Percentiles rank a stretch among this genome's conserved stretches.
Conservation (phyloP, 2,888 invertebrate genomes). For the Apomyelois bistriatella region DNA sequence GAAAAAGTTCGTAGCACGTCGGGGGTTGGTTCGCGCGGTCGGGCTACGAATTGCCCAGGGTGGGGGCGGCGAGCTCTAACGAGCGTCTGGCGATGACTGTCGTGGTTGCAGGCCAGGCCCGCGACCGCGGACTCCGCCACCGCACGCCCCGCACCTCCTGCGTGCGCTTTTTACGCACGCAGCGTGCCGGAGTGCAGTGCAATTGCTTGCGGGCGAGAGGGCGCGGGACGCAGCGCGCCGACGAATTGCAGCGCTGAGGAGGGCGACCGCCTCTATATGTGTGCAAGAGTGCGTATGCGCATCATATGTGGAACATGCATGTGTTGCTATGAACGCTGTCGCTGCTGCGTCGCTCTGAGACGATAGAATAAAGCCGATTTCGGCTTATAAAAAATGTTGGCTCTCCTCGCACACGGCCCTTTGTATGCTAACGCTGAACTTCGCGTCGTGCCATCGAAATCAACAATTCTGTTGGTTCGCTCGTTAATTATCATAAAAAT, state of each 20-base stretch:
- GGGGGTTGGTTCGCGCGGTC: slow-evolving; percentile 60
- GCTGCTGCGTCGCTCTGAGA: slow-evolving; percentile 38
- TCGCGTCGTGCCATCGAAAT: slow-evolving; percentile 53
- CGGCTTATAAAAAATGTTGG: slow-evolving; percentile 67
- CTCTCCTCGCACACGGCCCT: slow-evolving; percentile 54
- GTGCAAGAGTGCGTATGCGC: slow-evolving; percentile 68
- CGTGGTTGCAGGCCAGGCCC: slow-evolving; percentile 39
- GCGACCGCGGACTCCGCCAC: slow-evolving; percentile 47
- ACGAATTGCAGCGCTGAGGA: slow-evolving; percentile 78
- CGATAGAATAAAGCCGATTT: slow-evolving; percentile 67
- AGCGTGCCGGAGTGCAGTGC: slow-evolving; percentile 72
- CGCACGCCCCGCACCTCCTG: slow-evolving; percentile 62
- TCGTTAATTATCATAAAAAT: slow-evolving; percentile 51
- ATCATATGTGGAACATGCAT: slow-evolving; percentile 27
- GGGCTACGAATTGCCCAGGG: slow-evolving; percentile 48
- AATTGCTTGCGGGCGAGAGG: slow-evolving; percentile 71
- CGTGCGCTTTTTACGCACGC: slow-evolving; percentile 79
- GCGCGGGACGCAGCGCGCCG: slow-evolving; percentile 50
- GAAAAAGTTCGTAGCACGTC: slow-evolving; percentile 57
- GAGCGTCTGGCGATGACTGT: slow-evolving; percentile 74
- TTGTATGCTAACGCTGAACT: slow-evolving; percentile 71
- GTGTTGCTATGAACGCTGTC: slow-evolving; percentile 39
- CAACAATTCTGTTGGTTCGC: slow-evolving; percentile 49
- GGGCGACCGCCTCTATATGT: slow-evolving; percentile 49
- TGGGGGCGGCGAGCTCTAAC: slow-evolving; percentile 73